Evolutionary conservation across 2,113 vertebrate species (phyloP).

Genomic region (Podiceps cristatus): DNA sequence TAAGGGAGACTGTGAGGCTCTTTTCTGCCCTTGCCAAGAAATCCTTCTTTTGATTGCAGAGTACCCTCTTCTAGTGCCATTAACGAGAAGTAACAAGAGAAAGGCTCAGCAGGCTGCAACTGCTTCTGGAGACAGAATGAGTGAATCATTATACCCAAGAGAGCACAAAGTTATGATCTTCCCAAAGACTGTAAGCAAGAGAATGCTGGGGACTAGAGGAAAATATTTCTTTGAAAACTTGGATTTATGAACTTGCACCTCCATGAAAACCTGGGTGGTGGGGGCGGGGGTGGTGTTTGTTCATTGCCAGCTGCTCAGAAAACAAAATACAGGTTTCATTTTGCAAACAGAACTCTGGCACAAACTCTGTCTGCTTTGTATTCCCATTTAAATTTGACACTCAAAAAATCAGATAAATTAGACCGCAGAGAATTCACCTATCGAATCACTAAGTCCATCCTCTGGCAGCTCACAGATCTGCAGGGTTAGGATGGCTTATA

Average conservation of each 20-base stretch:
- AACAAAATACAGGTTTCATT: background rate
- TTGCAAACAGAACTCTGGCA: background rate
- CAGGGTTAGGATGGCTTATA: background rate
- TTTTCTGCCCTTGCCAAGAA: conserved; percentile 5
- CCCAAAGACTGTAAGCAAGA: background rate
- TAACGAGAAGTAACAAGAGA: background rate
- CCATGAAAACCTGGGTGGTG: background rate
- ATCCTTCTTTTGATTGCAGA: background rate
- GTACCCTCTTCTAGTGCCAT: background rate
- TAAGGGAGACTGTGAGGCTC: background rate
- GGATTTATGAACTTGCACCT: background rate
- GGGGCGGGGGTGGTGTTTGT: background rate
- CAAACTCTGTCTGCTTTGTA: background rate
- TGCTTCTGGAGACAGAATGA: background rate
- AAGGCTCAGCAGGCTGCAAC: background rate
- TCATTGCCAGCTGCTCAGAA: background rate
- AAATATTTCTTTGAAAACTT: background rate
- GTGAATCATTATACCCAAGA: background rate
- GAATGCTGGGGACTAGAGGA: background rate
- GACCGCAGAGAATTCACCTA: background rate
- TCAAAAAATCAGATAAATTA: background rate
- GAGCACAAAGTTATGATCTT: background rate
- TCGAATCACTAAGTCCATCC: background rate
- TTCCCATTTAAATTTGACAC: background rate
- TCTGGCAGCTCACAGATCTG: background rate